phyloP scores from a whole-genome alignment of 2,888 invertebrate genomes.

The Panzeria rudis region DNA sequence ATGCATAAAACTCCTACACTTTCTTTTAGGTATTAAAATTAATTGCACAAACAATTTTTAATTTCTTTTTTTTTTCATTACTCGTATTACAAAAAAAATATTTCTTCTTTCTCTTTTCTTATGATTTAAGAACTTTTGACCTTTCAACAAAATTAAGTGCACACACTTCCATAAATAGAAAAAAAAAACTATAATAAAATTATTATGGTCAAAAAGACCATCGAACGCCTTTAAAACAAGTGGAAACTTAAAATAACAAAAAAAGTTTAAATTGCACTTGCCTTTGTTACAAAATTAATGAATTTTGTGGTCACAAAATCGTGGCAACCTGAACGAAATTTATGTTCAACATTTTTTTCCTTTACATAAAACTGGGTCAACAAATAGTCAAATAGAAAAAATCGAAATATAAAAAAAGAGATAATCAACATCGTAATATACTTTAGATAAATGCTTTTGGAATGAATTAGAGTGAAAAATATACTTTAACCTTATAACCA shows the following conservation, averaged over 20 bases:
- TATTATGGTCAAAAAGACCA: constrained; percentile 42
- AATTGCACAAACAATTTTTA: constrained; percentile 29
- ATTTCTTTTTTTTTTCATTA: constrained; percentile 29
- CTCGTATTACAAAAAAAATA: neutral
- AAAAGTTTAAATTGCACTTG: constrained; percentile 48
- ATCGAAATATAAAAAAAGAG: constrained; percentile 5
- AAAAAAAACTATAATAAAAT: constrained; percentile 37
- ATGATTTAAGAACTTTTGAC: constrained; percentile 57
- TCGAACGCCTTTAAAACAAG: constrained; percentile 25
- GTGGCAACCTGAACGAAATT: constrained; percentile 56
- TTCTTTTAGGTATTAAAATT: constrained; percentile 34
- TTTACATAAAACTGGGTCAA: constrained; percentile 58
- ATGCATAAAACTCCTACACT: constrained; percentile 24
- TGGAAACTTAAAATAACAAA: neutral
- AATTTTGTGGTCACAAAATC: constrained; percentile 65
- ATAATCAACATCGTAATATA: constrained; percentile 49
- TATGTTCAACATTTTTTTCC: neutral
- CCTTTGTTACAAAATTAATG: constrained; percentile 56
- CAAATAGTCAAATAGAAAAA: constrained; percentile 22
- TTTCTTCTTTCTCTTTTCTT: constrained; percentile 55
- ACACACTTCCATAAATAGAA: constrained; percentile 29
- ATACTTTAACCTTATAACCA: constrained; percentile 50
- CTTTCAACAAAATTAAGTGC: constrained; percentile 49
- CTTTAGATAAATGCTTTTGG: neutral
- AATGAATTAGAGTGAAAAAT: constrained; percentile 4